Base-by-base conservation (phyloP, 2,888 invertebrate genomes). In the Fabriciana adippe region DNA sequence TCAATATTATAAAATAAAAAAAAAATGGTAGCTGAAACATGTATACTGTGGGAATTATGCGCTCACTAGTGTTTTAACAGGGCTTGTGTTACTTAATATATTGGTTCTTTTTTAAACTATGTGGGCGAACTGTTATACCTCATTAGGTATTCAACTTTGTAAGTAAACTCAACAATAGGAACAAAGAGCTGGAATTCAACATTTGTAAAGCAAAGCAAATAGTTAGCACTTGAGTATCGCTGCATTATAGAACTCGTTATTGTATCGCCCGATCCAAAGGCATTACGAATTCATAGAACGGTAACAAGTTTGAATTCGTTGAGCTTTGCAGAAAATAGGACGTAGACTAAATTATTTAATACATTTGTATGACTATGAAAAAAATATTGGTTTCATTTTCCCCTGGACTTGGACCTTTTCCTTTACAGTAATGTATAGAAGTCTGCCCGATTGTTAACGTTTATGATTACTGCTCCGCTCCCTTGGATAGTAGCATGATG, bases 231-330 rank as follows among this genome's bases (percentile, higher is more conserved):
- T 63, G 50, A 55, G 50, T 66, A 60, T 64, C 59, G 63, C 50
- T 60, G 61, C 63, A 50, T 64, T 59, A 55, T 56, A 60, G 63
- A 67, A 64, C 56, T 70, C 70, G 67, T 61, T 70, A 64, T 67
- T 54, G 56, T 67, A 67, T 67, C 51, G 67, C 64, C 53, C 67
- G 64, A 67, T 67, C 56, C 67, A 13, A 45, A 60, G 47, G 26
- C 64, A 64, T 67, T 64, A 67, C 63, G 55, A 13, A 68, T 65
- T 68, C 68, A 68, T 68, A 55, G 55, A 65, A 55, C 53, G 50
- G 67, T 64, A 70, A 70, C 67, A 61, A 70, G 67, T 64, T 57
- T 67, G 67, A 67, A 67, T 56, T 50, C 56, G 61, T 64, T 48
- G 41, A 67, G 64, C 61, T 70, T 67, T 64, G 16, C 26, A 57